Evolutionary conservation across 2,797 vertebrate genomes (phyloP), one percentile per base, ranked within the genome.

Genomic region (Rhyacichthys aspro): DNA sequence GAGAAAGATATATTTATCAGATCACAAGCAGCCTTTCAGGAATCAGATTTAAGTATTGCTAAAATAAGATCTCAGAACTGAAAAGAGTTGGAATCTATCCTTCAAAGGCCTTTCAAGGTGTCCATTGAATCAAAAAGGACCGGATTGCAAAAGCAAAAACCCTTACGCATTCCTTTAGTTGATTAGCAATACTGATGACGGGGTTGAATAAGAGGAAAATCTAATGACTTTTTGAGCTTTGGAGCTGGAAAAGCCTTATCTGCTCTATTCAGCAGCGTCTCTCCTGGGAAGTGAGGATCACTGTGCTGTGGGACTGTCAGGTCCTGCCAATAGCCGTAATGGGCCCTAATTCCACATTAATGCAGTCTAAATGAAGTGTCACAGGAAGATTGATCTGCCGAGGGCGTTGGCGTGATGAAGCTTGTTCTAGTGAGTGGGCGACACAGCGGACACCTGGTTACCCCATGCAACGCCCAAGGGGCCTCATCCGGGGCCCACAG

Each of bases 311-410:
- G 91, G 83, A 90, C 93, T 94, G 94, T 92, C 93, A 91, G 89
- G 87, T 90, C 90, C 93, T 96, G 95, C 94, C 94, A 95, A 95
- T 95, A 94, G 91, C 92, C 88, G 88, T 95, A 95, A 95, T 91
- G 91, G 91, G 85, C 87, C 84, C 93, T 95, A 96, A 97, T 95
- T 95, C 95, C 93, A 95, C 94, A 95, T 96, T 95, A 96, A 95
- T 94, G 94, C 94, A 95, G 94, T 93, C 93, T 94, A 96, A 96
- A 96, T 97, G 94, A 96, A 95, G 94, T 96, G 95, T 96, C 95
- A 95, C 81, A 50, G 89, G 91, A 94, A 95, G 95, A 96, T 95
- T 94, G 95, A 96, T 96, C 91, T 93, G 91, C 88, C 89, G 88
- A 89, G 88, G 90, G 91, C 69, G 86, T 90, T 92, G 91, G 86